Base-by-base conservation (phyloP, 2,888 invertebrate species). In the Crepidodera aurea region DNA sequence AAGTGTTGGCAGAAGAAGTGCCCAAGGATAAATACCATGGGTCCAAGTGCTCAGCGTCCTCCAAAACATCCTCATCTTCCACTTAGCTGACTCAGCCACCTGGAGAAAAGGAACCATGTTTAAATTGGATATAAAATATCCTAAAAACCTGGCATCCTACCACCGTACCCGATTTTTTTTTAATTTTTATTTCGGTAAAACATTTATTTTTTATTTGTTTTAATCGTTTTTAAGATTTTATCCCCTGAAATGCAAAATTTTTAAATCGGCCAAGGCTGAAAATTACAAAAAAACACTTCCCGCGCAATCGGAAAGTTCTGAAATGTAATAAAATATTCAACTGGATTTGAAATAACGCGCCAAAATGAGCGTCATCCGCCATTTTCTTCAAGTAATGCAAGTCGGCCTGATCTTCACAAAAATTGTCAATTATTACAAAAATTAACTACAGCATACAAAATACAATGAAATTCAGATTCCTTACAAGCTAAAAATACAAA, bases 1-100 rank as follows among this genome's bases (percentile, higher is more conserved):
- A 78, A 76, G 73, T 77, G 75, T 77, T 74, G 77, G 79, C 77
- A 77, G 79, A 79, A 76, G 76, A 77, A 75, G 77, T 81, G 81
- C 83, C 83, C 83, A 83, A 82, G 83, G 82, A 83, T 83, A 83
- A 83, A 83, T 83, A 83, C 83, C 83, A 83, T 83, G 83, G 83
- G 82, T 81, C 80, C 78, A 72, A 72, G 73, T 59, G 72, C 65
- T 73, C 73, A 69, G 66, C 51, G 72, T 74, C 73, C 71, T 69
- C 64, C 64, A 62, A 25, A 69, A 66, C 67, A 64, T 66, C 67
- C 71, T 19, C 72, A 55, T 72, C 74, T 70, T 75, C 76, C 74
- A 72, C 70, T 69, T 74, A 77, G 76, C 78, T 77, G 79, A 77
- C 78, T 80, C 78, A 75, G 77, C 75, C 82, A 83, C 83, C 83